Base-by-base conservation (phyloP, 2,113 vertebrate genomes). In the Catagonus wagneri region DNA sequence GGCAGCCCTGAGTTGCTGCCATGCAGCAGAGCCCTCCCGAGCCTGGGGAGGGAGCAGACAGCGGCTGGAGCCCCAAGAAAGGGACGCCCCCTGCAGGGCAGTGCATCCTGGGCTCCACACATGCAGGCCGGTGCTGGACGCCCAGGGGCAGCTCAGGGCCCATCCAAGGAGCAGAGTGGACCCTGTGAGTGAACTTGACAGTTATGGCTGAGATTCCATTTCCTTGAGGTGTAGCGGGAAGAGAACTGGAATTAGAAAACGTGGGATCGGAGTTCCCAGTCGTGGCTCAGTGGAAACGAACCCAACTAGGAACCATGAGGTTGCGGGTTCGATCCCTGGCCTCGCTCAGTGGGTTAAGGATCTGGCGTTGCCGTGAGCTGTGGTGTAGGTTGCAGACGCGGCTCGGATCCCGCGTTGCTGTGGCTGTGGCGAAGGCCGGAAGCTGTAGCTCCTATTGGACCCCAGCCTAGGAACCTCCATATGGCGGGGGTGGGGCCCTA, bases 91-190 rank as follows among this genome's bases (percentile, higher is more conserved):
- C 44, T 44, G 0, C 3, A 2, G 54, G 56, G 29, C 11, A 1
- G 44, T 3, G 6, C 0, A 0, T 36, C 60, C 22, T 2, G 1
- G 23, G 58, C 36, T 16, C 25, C 2, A 0, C 0, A 1, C 1
- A 54, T 1, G 44, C 4, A 68, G 7, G n/a, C 19, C 17, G 1
- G 20, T 52, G 27, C n/a, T 58, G 25, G 39, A 22, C 22, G 2
- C 76, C 56, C 1, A 0, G 0, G 22, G 15, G 11, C 22, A 12
- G 20, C 36, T 25, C 25, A 17, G 16, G 27, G 11, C 25, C 39
- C 15, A 3, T 23, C 17, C 0, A 3, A 80, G 83, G 29, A 65
- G 8, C 22, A 15, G 32, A 52, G 56, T 6, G 15, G 63, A 25
- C 56, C 27, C 11, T 17, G 1, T 9, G 58, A 6, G 6, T 50